These are phyloP conservation scores for Oscheius sp. DNA, from an alignment of 1,140 invertebrate species.

Conservation along the genomic window DNA sequence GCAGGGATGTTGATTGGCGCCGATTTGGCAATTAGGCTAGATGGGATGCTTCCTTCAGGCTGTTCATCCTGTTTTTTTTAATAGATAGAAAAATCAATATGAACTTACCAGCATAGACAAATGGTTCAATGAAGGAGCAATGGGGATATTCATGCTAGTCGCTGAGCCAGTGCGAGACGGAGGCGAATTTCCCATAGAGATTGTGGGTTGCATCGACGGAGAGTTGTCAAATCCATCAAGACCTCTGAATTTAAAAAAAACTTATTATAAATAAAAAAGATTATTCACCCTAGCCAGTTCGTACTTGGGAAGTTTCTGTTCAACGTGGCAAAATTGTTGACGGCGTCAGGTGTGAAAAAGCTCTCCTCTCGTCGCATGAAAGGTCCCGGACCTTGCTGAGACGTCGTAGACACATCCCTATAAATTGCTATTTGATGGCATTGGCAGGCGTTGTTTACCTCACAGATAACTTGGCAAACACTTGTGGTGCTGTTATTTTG, in stretches of 20 bases:
- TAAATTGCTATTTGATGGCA: background rate
- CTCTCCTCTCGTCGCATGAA: background rate
- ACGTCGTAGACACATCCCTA: background rate
- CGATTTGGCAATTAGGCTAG: background rate
- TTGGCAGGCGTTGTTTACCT: background rate
- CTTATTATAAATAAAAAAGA: background rate
- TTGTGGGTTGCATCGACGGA: background rate
- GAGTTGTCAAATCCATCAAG: background rate
- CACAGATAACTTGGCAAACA: background rate
- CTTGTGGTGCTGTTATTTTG: background rate
- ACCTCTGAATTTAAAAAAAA: background rate
- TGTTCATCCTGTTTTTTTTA: background rate
- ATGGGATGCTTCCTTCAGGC: background rate
- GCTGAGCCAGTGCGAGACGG: background rate
- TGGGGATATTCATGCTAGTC: background rate
- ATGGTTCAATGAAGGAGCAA: background rate
- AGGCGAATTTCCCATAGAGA: background rate
- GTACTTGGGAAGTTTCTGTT: slow-evolving; percentile 1
- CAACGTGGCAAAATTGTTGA: background rate
- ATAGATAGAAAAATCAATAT: background rate
- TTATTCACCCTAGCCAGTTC: background rate
- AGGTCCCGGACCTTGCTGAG: background rate
- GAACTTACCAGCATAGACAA: slow-evolving; percentile 1
- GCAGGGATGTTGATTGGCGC: background rate
- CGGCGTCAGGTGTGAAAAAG: background rate